Evolutionary conservation across 2,888 invertebrate genomes (phyloP), one percentile per base, ranked within the genome.

Genomic region (Arctia plantaginis): DNA sequence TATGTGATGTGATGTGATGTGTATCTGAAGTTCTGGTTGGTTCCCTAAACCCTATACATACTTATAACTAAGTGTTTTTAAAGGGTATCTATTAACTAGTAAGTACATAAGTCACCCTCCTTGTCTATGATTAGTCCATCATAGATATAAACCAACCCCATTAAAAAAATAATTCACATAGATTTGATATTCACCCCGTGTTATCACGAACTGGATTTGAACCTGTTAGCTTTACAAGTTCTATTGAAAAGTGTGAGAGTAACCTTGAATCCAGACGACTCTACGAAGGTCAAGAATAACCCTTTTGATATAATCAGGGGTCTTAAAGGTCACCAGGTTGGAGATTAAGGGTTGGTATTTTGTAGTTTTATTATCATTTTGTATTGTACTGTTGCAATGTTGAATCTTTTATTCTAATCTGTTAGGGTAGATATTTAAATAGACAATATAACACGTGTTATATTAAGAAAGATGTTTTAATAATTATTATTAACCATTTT

Each of bases 131-230:
- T 71, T 59, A 33, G 33, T 23, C 39, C 33, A 64, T 41, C 30
- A 51, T 51, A 71, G 71, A 72, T 65, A 73, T 67, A 67, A 67
- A 71, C 18, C 23, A 51, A n/a, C 35, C 68, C 35, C 51, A 30
- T 41, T 15, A 20, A 70, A 71, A 73, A 66, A 71, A 74, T 66
- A 77, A 75, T 39, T 27, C 73, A 83, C 78, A 69, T n/a, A 65
- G 66, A 83, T 79, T 69, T 80, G 73, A 79, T 76, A 85, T 85
- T 78, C 85, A 84, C 85, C 86, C 80, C 66, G 13, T 15, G 30
- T 66, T 69, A 66, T 69, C 77, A 81, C 72, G 74, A 77, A 80
- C 76, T 67, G 71, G 73, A 75, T 75, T 69, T 64, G 73, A 79
- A 85, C 83, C 78, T 84, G 85, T 84, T 82, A 39, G 23, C 23